A percentile compares a stretch with the other conserved stretches of the same genome.
Evolutionary conservation across 2,113 vertebrate genomes (phyloP).

Genomic region (Phocoena sinus): DNA sequence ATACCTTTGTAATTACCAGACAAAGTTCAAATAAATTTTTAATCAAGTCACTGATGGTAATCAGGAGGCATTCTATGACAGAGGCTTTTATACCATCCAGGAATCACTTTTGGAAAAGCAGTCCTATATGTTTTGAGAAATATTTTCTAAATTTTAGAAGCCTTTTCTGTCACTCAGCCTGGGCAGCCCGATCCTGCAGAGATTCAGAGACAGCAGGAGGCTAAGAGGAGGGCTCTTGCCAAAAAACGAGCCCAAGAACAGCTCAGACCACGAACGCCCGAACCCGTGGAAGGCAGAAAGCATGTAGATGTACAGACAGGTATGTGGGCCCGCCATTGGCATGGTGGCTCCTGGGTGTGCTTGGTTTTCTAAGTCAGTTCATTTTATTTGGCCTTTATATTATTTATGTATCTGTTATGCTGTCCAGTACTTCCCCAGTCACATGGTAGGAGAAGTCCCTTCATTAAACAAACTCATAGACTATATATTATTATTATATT

Average conservation of each 20-base stretch:
- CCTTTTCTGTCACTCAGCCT: constrained; percentile 71
- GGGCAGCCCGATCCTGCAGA: constrained; percentile 77
- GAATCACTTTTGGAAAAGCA: background rate
- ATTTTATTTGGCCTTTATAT: background rate
- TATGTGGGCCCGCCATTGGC: constrained; percentile 31
- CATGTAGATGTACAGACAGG: constrained; percentile 93
- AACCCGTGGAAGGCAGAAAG: constrained; percentile 83
- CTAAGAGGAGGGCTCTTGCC: constrained; percentile 75
- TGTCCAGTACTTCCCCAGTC: background rate
- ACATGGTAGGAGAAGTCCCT: background rate
- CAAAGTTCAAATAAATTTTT: background rate
- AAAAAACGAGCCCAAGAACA: constrained; percentile 78
- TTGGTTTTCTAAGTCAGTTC: background rate
- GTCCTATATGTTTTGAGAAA: background rate
- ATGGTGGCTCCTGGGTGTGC: background rate
- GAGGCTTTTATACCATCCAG: too few relatives aligned
- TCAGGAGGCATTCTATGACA: background rate
- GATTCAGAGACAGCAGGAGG: constrained; percentile 79
- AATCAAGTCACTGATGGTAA: background rate
- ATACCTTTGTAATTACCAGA: background rate
- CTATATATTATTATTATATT: background rate
- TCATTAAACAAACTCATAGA: background rate
- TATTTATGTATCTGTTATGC: background rate
- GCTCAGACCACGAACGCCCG: constrained; percentile 76
- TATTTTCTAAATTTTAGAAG: background rate